These are phyloP conservation scores for Stegodyphus mimosarum DNA, from an alignment of 1,140 invertebrate species.

Conservation along the genomic window DNA sequence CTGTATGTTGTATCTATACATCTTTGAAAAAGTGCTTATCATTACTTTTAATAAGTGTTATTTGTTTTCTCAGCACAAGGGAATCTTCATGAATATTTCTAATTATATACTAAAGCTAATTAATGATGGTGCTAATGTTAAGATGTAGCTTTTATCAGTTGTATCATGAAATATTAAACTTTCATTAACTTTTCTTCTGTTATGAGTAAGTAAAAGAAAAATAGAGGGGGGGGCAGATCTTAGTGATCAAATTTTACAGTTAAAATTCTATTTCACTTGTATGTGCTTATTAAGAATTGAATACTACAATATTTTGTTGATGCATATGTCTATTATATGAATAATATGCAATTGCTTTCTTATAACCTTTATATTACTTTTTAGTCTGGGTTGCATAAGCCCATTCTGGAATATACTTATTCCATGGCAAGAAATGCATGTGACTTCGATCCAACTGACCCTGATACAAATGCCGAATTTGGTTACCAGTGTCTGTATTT, in stretches of 20 bases:
- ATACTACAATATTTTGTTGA: not conserved
- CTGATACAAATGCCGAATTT: constrained; percentile 81
- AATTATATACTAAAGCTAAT: too few relatives aligned
- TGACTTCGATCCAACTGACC: constrained; percentile 76
- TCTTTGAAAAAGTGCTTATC: too few relatives aligned
- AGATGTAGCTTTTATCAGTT: constrained; percentile 50
- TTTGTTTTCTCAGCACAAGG: too few relatives aligned
- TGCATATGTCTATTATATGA: not conserved
- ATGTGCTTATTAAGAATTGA: too few relatives aligned
- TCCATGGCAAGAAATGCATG: constrained; percentile 81
- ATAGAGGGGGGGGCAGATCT: too few relatives aligned
- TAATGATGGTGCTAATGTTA: too few relatives aligned
- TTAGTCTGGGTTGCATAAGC: constrained; percentile 75
- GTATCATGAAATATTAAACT: constrained; percentile 20
- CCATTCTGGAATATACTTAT: constrained; percentile 79
- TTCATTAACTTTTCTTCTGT: not conserved
- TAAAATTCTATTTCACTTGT: too few relatives aligned
- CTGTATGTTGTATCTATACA: too few relatives aligned
- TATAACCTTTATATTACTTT: not conserved
- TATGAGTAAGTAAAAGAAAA: not conserved
- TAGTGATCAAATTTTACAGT: too few relatives aligned
- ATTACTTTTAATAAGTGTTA: too few relatives aligned
- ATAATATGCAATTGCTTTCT: not conserved
- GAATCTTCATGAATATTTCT: too few relatives aligned
- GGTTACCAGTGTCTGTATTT: constrained; percentile 82